These are phyloP conservation scores for Mormyrops boulengeri DNA, from an alignment of 2,797 vertebrate genomes.

Conservation along the genomic window DNA sequence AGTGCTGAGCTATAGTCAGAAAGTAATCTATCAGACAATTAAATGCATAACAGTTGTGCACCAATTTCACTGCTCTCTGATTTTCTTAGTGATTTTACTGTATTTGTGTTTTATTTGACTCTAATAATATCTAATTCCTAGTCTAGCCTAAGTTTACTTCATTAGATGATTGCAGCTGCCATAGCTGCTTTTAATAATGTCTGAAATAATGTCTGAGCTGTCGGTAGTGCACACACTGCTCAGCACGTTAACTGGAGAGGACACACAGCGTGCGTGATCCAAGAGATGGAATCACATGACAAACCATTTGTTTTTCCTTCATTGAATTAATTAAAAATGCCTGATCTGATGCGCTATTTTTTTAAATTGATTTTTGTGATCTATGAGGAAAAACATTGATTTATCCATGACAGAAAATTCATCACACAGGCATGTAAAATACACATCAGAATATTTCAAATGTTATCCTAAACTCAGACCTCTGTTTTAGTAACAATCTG, in stretches of 20 bases:
- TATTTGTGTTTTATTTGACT: not conserved
- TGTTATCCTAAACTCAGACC: not conserved
- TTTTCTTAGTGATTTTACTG: not conserved
- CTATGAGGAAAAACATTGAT: not conserved
- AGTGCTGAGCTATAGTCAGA: not conserved
- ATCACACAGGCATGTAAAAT: not conserved
- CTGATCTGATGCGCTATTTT: not conserved
- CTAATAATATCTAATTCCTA: not conserved
- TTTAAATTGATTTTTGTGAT: not conserved
- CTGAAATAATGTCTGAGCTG: not conserved
- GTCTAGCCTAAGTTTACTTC: not conserved
- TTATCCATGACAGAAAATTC: not conserved
- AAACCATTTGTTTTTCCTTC: not conserved
- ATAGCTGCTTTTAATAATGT: not conserved
- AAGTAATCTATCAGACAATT: slow-evolving; percentile 3
- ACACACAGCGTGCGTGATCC: not conserved
- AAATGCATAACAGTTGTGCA: not conserved
- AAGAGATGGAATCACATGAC: not conserved
- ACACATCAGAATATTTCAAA: not conserved
- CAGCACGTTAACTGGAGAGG: not conserved
- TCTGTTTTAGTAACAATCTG: not conserved
- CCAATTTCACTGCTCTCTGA: not conserved
- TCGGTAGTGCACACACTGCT: not conserved
- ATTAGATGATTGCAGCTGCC: not conserved
- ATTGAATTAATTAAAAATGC: not conserved